Evolutionary conservation across 2,113 vertebrate species (phyloP).

Genomic region (Tautogolabrus adspersus): DNA sequence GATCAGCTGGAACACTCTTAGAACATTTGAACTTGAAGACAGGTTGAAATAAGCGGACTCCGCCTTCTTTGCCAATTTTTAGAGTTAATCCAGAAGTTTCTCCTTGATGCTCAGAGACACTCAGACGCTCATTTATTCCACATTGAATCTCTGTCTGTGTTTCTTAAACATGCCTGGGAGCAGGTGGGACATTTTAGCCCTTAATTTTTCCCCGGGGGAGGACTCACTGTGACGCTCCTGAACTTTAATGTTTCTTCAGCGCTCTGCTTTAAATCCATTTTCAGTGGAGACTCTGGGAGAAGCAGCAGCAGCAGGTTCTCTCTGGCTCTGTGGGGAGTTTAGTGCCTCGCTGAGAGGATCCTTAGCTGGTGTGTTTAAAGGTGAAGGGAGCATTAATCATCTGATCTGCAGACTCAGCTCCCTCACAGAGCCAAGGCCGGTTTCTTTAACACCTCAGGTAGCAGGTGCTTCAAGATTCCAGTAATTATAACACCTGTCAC

Average conservation of each 20-base stretch:
- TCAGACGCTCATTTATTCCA: neutral
- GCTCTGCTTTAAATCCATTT: conserved; percentile 19
- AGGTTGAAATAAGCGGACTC: too few relatives aligned
- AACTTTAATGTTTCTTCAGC: neutral
- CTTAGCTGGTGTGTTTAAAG: conserved; percentile 35
- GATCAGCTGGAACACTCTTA: too few relatives aligned
- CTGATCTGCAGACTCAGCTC: conserved; percentile 30
- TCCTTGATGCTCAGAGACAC: too few relatives aligned
- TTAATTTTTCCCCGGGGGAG: conserved; percentile 4
- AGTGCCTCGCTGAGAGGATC: conserved; percentile 50
- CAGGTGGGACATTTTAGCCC: conserved; percentile 27
- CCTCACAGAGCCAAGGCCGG: neutral
- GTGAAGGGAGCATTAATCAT: conserved; percentile 40
- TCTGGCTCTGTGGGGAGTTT: neutral
- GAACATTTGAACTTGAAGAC: too few relatives aligned
- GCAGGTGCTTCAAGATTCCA: neutral
- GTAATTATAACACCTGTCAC: conserved; percentile 26
- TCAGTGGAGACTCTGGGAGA: neutral
- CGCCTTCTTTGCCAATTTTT: too few relatives aligned
- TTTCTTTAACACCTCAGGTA: neutral
- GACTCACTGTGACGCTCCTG: neutral
- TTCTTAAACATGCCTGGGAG: neutral
- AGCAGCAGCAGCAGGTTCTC: neutral
- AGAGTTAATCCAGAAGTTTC: too few relatives aligned
- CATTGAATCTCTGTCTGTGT: neutral